These are phyloP conservation scores for Drosophila imparisetae DNA, from an alignment of 2,888 invertebrate species.

Conservation along the genomic window DNA sequence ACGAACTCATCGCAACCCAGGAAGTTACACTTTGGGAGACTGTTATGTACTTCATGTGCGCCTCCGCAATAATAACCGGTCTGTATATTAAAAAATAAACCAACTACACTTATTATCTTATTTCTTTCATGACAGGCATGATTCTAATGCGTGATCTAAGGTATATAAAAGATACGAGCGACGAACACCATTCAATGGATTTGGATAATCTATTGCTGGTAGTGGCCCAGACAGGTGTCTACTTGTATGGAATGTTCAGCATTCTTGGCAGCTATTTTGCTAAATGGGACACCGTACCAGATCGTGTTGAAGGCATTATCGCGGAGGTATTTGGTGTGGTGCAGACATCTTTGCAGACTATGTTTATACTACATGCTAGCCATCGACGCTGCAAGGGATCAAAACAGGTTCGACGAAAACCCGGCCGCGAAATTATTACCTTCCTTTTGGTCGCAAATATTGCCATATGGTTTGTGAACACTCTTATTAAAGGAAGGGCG, in stretches of 20 bases:
- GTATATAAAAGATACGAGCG: slow-evolving; percentile 86
- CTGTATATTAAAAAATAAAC: slow-evolving; percentile 2
- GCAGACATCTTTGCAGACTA: slow-evolving; percentile 92
- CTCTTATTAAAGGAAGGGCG: slow-evolving; percentile 92
- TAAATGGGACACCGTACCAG: slow-evolving; percentile 83
- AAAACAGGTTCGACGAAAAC: slow-evolving; percentile 90
- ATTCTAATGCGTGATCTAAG: slow-evolving; percentile 88
- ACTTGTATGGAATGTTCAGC: slow-evolving; percentile 94
- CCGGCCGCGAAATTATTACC: slow-evolving; percentile 93
- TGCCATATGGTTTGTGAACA: slow-evolving; percentile 94
- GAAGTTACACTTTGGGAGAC: slow-evolving; percentile 92
- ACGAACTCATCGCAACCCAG: slow-evolving; percentile 88
- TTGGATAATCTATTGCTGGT: slow-evolving; percentile 93
- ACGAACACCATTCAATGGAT: slow-evolving; percentile 85
- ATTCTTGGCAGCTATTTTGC: slow-evolving; percentile 88
- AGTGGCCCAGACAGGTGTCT: slow-evolving; percentile 94
- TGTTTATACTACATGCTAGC: slow-evolving; percentile 91
- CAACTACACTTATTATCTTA: not conserved
- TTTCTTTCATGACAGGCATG: slow-evolving; percentile 84
- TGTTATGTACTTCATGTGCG: slow-evolving; percentile 89
- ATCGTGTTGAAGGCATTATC: slow-evolving; percentile 88
- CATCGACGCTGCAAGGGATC: slow-evolving; percentile 90
- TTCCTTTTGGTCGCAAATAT: slow-evolving; percentile 92
- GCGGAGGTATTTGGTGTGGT: slow-evolving; percentile 90
- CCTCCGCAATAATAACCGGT: slow-evolving; percentile 86